phyloP scores from a whole-genome alignment of 2,113 vertebrate species.

The Chaenogobius annularis region DNA sequence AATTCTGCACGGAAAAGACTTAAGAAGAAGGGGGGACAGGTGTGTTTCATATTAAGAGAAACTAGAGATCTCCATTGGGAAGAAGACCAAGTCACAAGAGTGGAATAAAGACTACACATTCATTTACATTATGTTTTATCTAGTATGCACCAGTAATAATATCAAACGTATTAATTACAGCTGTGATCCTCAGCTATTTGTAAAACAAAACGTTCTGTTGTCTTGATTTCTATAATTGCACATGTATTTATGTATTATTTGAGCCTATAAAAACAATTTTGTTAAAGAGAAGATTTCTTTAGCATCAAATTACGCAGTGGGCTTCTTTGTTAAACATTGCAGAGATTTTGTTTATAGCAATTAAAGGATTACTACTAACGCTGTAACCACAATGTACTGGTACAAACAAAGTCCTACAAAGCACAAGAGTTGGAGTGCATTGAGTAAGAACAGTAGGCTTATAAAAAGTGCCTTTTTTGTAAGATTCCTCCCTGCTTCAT shows the following conservation, averaged over 20 bases:
- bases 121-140: not conserved
- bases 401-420: slow-evolving; percentile 1
- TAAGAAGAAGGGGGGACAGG: slow-evolving; percentile 20
- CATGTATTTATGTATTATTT: not conserved
- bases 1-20: slow-evolving; percentile 28
- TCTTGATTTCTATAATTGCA: too few relatives aligned
- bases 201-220: too few relatives aligned
- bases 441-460: slow-evolving; percentile 43
- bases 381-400: slow-evolving; percentile 30
- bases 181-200: too few relatives aligned
- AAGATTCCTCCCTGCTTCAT: slow-evolving; percentile 53
- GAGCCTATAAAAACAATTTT: slow-evolving; percentile 3
- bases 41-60: slow-evolving; percentile 14
- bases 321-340: slow-evolving; percentile 33
- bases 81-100: not conserved
- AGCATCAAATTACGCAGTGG: not conserved
- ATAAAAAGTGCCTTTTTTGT: slow-evolving; percentile 51
- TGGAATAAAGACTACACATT: not conserved
- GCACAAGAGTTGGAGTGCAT: slow-evolving; percentile 30
- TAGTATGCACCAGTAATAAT: not conserved
- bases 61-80: not conserved
- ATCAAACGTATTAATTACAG: too few relatives aligned
- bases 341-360: slow-evolving; percentile 13
- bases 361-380: slow-evolving; percentile 48
- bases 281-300: slow-evolving; percentile 1